A percentile compares a stretch with the other conserved stretches of the same genome.
phyloP scores from a whole-genome alignment of 2,797 vertebrate species.

The Sylvia borin region DNA sequence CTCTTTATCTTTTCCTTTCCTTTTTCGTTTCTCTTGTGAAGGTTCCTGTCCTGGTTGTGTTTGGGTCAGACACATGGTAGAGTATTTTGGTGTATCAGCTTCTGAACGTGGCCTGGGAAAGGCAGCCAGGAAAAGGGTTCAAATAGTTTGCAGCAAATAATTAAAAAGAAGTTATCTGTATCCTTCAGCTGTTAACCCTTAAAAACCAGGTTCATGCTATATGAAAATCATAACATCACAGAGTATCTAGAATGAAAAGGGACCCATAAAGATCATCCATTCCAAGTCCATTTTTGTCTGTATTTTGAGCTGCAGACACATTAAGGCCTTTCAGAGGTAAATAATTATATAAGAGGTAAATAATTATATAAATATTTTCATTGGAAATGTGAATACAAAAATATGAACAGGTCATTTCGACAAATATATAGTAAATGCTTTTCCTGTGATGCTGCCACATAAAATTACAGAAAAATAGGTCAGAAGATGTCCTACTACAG shows the following conservation, averaged over 20 bases:
- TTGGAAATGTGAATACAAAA: not conserved
- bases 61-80: not conserved
- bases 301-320: not conserved
- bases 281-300: not conserved
- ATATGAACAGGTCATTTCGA: not conserved
- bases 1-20: slow-evolving; percentile 28
- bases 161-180: not conserved
- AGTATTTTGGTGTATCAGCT: slow-evolving; percentile 5
- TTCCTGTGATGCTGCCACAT: not conserved
- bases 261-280: not conserved
- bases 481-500: not conserved
- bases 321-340: not conserved
- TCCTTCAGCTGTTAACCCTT: not conserved
- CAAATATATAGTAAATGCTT: not conserved
- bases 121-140: not conserved
- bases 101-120: slow-evolving; percentile 6
- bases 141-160: slow-evolving; percentile 8
- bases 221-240: not conserved
- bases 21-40: not conserved
- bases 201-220: not conserved
- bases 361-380: not conserved
- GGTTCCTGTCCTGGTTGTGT: not conserved
- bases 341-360: not conserved
- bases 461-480: not conserved
- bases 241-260: not conserved